Base-by-base conservation (phyloP, 2,113 vertebrate genomes). In the Trochalopteron elliotii region DNA sequence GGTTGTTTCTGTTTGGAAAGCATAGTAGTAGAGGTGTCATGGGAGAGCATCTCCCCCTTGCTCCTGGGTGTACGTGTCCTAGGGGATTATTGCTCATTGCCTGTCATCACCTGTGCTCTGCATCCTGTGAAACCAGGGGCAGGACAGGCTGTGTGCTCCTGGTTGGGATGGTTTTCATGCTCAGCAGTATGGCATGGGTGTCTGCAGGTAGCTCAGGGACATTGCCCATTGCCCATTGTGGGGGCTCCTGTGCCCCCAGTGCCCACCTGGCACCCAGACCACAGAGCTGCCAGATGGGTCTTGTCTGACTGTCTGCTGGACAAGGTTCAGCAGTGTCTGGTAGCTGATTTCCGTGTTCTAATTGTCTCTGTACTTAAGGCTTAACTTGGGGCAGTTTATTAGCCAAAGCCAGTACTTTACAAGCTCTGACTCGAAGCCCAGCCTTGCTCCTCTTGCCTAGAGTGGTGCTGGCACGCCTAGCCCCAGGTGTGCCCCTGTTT, bases 141-240 rank as follows among this genome's bases (percentile, higher is more conserved):
- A 2, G 45, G 60, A 31, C 17, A 44, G 50, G 47, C 78, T 40
- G 7, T 15, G 52, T 37, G 33, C 10, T 67, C 5, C 55, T 0
- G 0, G 5, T 17, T 40, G 18, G 12, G 4, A 10, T 53, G 50
- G 16, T 23, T 72, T 89, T 75, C 15, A 39, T 53, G 7, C 37
- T 65, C 0, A 0, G 37, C 37, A 22, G 4, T 37, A 5, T 1
- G 2, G 12, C 4, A 2, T 39, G 1, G 2, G 16, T 83, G 33
- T 53, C 30, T 61, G 40, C 21, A 23, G 45, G 12, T 83, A 49
- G 37, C 81, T 83, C 11, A 9, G 19, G 37, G 15, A 47, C 4
- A 10, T 21, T 60, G 15, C 47, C 31, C 4, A 10, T 21, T 60
- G 15, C 47, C 31, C 9, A 1, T 11, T 0, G 0, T 2, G 5